Conservation (phyloP, 2,888 invertebrate genomes). For the Papilio elwesi region DNA sequence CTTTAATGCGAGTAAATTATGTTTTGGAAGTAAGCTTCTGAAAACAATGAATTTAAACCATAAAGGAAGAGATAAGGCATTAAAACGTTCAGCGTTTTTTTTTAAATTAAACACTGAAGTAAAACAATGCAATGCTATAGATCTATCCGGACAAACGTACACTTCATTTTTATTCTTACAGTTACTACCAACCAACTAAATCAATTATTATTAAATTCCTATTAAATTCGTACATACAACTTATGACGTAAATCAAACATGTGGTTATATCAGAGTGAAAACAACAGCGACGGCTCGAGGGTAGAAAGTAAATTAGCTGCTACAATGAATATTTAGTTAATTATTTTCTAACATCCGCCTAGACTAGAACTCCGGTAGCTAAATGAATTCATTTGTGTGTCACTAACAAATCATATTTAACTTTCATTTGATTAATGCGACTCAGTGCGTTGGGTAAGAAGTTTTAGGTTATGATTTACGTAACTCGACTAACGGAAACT, state of each 20-base stretch:
- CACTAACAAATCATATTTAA: conserved; percentile 13
- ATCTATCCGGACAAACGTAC: too few relatives aligned
- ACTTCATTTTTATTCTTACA: too few relatives aligned
- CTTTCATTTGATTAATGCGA: conserved; percentile 18
- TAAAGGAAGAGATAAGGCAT: background rate
- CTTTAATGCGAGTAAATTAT: conserved; percentile 6
- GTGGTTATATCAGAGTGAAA: conserved; percentile 11
- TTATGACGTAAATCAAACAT: conserved; percentile 19
- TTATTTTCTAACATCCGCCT: conserved; percentile 31
- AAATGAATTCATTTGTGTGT: conserved; percentile 12
- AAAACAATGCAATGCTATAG: too few relatives aligned
- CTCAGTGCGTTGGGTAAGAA: background rate
- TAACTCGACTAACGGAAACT: background rate
- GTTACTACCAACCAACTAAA: too few relatives aligned
- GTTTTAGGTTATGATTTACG: background rate
- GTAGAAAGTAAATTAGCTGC: conserved; percentile 36
- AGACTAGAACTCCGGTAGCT: conserved; percentile 4
- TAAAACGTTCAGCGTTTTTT: background rate
- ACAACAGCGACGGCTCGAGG: conserved; percentile 17
- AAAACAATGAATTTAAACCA: background rate
- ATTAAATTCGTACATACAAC: background rate
- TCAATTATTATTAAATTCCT: background rate
- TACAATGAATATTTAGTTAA: conserved; percentile 16
- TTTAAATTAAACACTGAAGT: too few relatives aligned
- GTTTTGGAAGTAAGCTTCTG: background rate